A percentile compares a stretch with the other conserved stretches of the same genome.
Evolutionary conservation across 2,113 vertebrate genomes (phyloP).

Genomic region (Zapornia atra): DNA sequence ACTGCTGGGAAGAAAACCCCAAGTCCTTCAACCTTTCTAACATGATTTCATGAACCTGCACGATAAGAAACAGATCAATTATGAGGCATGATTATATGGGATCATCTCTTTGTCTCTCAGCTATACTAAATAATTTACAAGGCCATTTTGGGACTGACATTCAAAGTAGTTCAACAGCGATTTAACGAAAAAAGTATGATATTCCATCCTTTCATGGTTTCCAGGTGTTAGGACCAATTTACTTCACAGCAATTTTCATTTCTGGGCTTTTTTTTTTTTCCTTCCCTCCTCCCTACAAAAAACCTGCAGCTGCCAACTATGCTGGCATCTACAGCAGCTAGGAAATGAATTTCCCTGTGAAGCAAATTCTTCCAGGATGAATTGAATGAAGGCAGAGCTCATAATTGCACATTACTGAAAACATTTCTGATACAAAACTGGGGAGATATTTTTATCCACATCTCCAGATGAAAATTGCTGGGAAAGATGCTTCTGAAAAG

Average conservation of each 20-base stretch:
- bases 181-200: slow-evolving; percentile 24
- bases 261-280: background rate
- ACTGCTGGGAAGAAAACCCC: background rate
- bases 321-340: slow-evolving; percentile 53
- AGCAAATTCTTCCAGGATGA: slow-evolving; percentile 71
- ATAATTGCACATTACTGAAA: slow-evolving; percentile 76
- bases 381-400: slow-evolving; percentile 74
- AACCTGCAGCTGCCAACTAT: slow-evolving; percentile 41
- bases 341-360: slow-evolving; percentile 67
- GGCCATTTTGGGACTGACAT: slow-evolving; percentile 13
- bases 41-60: background rate
- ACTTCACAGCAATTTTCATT: slow-evolving; percentile 23
- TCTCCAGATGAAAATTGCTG: slow-evolving; percentile 79
- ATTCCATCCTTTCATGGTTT: slow-evolving; percentile 10
- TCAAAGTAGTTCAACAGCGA: slow-evolving; percentile 53
- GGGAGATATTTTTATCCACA: slow-evolving; percentile 77
- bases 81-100: background rate
- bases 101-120: slow-evolving; percentile 58
- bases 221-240: slow-evolving; percentile 56
- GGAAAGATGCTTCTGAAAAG: slow-evolving; percentile 81
- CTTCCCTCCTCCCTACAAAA: slow-evolving; percentile 1
- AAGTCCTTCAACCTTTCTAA: background rate
- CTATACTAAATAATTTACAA: slow-evolving; percentile 47
- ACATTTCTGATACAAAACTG: slow-evolving; percentile 68
- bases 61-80: background rate